Conservation (phyloP, 2,888 invertebrate genomes). For the Acronicta leporina region DNA sequence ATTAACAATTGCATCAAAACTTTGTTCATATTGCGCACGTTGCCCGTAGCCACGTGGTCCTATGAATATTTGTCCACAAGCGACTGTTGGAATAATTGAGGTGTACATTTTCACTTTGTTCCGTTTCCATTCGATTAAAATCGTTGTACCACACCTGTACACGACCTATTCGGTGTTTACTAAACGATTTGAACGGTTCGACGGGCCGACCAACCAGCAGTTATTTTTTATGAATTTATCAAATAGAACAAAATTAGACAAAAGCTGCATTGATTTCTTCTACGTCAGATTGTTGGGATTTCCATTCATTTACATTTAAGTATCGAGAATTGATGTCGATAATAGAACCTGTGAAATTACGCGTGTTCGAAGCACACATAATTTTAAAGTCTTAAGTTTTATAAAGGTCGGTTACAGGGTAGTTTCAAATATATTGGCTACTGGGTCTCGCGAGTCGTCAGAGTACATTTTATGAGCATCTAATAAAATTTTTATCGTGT, state of each 20-base stretch:
- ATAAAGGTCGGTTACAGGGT: conserved; percentile 84
- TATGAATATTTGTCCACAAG: conserved; percentile 84
- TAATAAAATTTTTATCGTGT: conserved; percentile 89
- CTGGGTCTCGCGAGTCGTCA: conserved; percentile 83
- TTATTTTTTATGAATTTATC: conserved; percentile 67
- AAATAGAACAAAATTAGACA: conserved; percentile 31
- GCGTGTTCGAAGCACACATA: conserved; percentile 44
- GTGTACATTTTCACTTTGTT: conserved; percentile 89
- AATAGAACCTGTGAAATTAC: conserved; percentile 32
- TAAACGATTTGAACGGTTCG: conserved; percentile 88
- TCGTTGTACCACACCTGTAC: conserved; percentile 87
- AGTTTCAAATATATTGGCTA: conserved; percentile 87
- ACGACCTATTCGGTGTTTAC: conserved; percentile 87
- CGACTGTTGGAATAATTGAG: conserved; percentile 87
- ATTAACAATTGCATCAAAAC: conserved; percentile 53
- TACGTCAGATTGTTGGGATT: not conserved
- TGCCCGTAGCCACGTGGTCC: conserved; percentile 74
- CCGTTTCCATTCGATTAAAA: conserved; percentile 89
- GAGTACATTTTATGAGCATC: conserved; percentile 86
- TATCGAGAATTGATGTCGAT: conserved; percentile 21
- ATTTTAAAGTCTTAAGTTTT: conserved; percentile 72
- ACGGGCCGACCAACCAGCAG: conserved; percentile 78
- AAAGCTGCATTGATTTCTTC: not conserved
- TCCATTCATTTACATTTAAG: not conserved
- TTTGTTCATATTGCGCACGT: conserved; percentile 63